Evolutionary conservation across 2,113 vertebrate species (phyloP), one percentile per base, ranked within the genome.

Genomic region (Castor canadensis): DNA sequence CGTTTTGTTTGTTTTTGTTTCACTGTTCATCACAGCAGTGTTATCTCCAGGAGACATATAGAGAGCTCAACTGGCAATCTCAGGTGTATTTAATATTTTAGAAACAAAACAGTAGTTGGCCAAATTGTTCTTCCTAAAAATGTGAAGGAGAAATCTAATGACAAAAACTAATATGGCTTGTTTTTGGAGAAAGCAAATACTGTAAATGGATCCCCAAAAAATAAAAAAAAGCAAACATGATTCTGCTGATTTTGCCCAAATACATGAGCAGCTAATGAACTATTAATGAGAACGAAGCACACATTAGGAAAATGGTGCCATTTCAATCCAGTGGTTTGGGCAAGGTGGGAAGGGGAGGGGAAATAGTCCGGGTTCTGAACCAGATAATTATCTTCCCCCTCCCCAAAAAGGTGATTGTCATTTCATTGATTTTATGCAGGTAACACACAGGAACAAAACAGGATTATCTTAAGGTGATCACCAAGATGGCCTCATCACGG

Each of bases 61-160:
- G 98, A 98, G 98, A 98, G 98, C 98, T 98, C 97, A 97, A 89
- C 90, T 97, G 98, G 98, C 98, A 98, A 98, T 98, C 98, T 98
- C 98, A 87, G 96, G 95, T 97, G 94, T 97, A 97, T 97, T 98
- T 93, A 88, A 92, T 92, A 97, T 97, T 98, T 97, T 98, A 91
- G 97, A 98, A 98, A 98, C 93, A 94, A 96, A 47, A 98, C 97
- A 98, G 98, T 98, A 97, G 95, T 98, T 98, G 97, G 93, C 97
- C 96, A 96, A 98, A 97, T 97, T 98, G 73, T 97, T 97, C 94
- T 98, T 98, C 64, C 66, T 88, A 91, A 64, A 22, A 38, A 10
- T 40, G n/a, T 19, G 76, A 13, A 16, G n/a, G 2, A 1, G 16
- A 35, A 93, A 60, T 80, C 35, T 67, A 94, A n/a, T 60, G 17